Base-by-base conservation (phyloP, 2,888 invertebrate species). In the Poecilobothrus nobilitatus region DNA sequence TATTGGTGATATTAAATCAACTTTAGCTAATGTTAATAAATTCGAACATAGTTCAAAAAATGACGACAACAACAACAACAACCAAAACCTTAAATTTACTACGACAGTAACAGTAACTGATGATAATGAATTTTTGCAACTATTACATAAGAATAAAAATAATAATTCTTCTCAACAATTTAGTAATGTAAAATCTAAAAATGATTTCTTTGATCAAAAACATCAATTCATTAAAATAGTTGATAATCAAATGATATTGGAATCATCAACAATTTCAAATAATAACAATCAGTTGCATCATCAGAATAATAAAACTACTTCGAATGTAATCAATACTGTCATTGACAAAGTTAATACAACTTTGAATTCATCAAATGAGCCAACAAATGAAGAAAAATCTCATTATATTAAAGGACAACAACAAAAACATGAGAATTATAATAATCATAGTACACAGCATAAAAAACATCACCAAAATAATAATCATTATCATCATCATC, bases 1-100 rank as follows among this genome's bases (percentile, higher is more conserved):
- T 9, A 66, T 68, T 61, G 70, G 69, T 67, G 21, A 67, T 63
- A 69, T 66, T 34, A 70, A 71, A 68, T 61, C 53, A 62, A 72
- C 6, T 1, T 53, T 53, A 18, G 18, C 53, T 53, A 53, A 53
- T 53, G 27, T 27, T 27, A 53, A 53, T 37, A 8, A 37, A 37
- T 37, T 12, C 37, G 12, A 10, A 37, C 12, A 37, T 15, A 53
- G 15, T 18, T 12, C 6, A 18, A 53, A 53, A 12, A n/a, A 18
- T 53, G 6, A 44, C 44, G 12, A 44, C 10, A 53, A 18, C 18
- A 53, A 53, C n/a, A n/a, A 18, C 2, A 1, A 18, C 2, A 53
- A 53, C 53, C 2, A 53, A 9, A 53, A 53, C 15, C 2, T 27
- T 27, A 53, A 12, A 6, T 2, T 18, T 15, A 53, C 18, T 12